phyloP scores from a whole-genome alignment of 2,797 vertebrate genomes.

The Pseudomugil gertrudae region DNA sequence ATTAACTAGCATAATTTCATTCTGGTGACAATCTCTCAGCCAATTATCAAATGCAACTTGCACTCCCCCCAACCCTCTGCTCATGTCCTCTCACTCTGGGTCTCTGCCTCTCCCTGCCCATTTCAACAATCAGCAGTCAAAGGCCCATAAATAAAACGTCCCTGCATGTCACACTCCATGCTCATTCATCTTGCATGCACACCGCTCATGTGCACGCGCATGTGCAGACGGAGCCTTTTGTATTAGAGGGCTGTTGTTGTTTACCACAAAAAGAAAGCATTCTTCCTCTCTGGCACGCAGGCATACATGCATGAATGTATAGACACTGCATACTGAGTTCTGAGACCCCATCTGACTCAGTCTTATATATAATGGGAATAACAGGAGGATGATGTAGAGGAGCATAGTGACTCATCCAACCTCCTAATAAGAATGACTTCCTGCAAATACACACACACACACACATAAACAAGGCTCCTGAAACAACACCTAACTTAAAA shows the following conservation, averaged over 20 bases:
- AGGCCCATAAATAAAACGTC: slow-evolving; percentile 60
- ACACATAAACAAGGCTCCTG: slow-evolving; percentile 3
- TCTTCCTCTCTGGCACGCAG: background rate
- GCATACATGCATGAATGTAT: slow-evolving; percentile 6
- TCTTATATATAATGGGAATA: slow-evolving; percentile 48
- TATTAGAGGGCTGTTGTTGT: background rate
- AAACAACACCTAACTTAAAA: slow-evolving; percentile 20
- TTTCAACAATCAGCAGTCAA: slow-evolving; percentile 51
- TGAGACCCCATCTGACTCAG: slow-evolving; percentile 49
- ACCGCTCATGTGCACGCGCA: background rate
- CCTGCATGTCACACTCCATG: slow-evolving; percentile 19
- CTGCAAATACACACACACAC: slow-evolving; percentile 31
- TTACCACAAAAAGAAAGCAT: slow-evolving; percentile 17
- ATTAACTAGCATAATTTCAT: slow-evolving; percentile 85
- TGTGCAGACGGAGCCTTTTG: background rate
- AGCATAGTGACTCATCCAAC: slow-evolving; percentile 62
- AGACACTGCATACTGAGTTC: slow-evolving; percentile 20
- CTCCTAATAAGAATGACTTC: slow-evolving; percentile 58
- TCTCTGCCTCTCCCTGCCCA: slow-evolving; percentile 36
- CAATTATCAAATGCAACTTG: slow-evolving; percentile 79
- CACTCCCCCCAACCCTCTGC: slow-evolving; percentile 37
- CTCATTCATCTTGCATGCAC: slow-evolving; percentile 54
- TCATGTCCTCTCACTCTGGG: slow-evolving; percentile 17
- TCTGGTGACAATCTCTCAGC: slow-evolving; percentile 79
- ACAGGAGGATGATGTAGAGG: slow-evolving; percentile 37